Percentiles rank a stretch among this genome's conserved stretches.
phyloP scores from a whole-genome alignment of 2,797 vertebrate species.

The Allobates femoralis region DNA sequence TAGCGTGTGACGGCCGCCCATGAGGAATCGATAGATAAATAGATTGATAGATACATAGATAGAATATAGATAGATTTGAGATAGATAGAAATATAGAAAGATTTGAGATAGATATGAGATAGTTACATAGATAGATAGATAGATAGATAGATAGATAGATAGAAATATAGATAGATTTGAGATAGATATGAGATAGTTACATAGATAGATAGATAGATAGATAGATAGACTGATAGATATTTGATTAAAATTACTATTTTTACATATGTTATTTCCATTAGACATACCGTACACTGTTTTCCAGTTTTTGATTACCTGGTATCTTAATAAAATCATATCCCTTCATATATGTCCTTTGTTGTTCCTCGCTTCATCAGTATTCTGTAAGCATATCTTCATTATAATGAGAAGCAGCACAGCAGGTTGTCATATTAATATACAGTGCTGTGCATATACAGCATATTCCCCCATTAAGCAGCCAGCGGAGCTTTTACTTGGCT shows the following conservation, averaged over 20 bases:
- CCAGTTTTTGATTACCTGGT: background rate
- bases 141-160: background rate
- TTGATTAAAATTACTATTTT: no score
- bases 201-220: no score
- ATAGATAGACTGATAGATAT: no score
- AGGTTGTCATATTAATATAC: constrained; percentile 24
- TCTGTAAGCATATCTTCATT: constrained; percentile 17
- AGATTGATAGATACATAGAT: background rate
- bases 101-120: no score
- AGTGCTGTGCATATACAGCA: background rate
- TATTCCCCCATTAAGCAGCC: constrained; percentile 46
- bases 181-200: no score
- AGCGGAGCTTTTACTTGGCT: constrained; percentile 27
- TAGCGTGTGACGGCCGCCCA: no score
- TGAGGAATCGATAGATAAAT: background rate
- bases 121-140: no score
- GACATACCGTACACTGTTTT: background rate
- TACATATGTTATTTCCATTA: no score
- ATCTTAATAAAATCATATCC: background rate
- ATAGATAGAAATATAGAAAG: background rate
- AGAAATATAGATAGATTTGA: background rate
- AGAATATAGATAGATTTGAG: no score
- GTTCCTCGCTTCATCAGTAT: background rate
- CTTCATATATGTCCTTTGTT: background rate
- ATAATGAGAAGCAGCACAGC: constrained; percentile 31